Evolutionary conservation across 2,888 invertebrate genomes (phyloP).

Genomic region (Drosophila pseudotalamancana): DNA sequence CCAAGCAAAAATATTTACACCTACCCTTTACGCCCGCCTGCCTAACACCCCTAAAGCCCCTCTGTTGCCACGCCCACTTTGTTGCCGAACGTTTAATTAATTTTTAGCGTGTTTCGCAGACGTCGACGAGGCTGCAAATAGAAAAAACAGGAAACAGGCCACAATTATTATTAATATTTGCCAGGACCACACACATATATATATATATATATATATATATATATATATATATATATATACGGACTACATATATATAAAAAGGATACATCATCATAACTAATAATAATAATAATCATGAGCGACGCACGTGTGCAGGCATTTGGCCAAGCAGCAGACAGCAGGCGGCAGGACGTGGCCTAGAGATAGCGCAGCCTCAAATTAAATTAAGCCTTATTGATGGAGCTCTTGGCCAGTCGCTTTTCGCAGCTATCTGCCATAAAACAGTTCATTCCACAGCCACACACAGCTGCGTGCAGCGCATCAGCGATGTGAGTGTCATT

Average conservation of each 20-base stretch:
- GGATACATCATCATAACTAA: constrained; percentile 77
- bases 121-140: constrained; percentile 51
- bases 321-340: background rate
- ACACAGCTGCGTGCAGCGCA: constrained; percentile 66
- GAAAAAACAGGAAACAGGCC: constrained; percentile 53
- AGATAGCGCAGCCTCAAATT: constrained; percentile 69
- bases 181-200: constrained; percentile 37
- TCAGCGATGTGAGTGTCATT: constrained; percentile 63
- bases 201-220: constrained; percentile 13
- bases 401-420: constrained; percentile 18
- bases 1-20: constrained; percentile 69
- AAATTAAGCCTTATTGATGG: constrained; percentile 80
- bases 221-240: constrained; percentile 12
- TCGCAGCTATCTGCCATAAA: constrained; percentile 28
- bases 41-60: background rate
- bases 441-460: constrained; percentile 17
- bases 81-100: constrained; percentile 73
- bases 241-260: constrained; percentile 46
- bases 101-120: constrained; percentile 77
- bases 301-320: constrained; percentile 48
- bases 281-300: constrained; percentile 76
- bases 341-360: constrained; percentile 32
- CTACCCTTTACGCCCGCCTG: constrained; percentile 6
- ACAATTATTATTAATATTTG: constrained; percentile 78
- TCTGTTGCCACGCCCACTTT: constrained; percentile 22